Evolutionary conservation across 2,113 vertebrate species (phyloP), one percentile per base, ranked within the genome.

Genomic region (Eretmochelys imbricata): DNA sequence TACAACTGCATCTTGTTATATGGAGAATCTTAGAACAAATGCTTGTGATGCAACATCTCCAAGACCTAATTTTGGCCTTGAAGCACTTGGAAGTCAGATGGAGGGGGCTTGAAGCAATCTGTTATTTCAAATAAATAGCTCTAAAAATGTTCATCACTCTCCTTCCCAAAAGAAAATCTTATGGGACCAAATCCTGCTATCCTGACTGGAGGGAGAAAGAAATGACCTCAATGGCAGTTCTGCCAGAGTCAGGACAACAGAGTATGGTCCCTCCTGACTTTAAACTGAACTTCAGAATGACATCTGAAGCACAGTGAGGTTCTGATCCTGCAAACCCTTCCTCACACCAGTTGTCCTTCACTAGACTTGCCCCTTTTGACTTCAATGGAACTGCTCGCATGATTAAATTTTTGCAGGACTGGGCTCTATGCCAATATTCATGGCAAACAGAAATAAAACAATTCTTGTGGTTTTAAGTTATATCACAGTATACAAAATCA

Each of bases 1-100:
- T 88, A 78, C 55, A 80, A 89, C 1, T 65, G 65, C 80, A 93
- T 57, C 82, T 85, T 79, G 53, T 57, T 80, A 25, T 80, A 81
- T 16, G 14, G 29, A 88, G 50, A 88, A 91, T 75, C 89, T 91
- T 82, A 1, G 1, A 91, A 42, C 87, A 83, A 92, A 59, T 48
- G 75, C 46, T 4, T 86, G 48, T 5, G 50, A 85, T 80, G 78
- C 38, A 42, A 86, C 49, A 50, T 48, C 87, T 80, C 49, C 8
- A 42, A 88, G 90, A 86, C 55, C 54, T 85, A 85, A 96, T 91
- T 97, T 88, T 91, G 89, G 85, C 84, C 96, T 92, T 65, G 59
- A 46, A 91, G 84, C 95, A 94, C 93, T 95, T 95, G 95, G 90
- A 87, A 94, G 79, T 81, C 62, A 79, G 95, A 87, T 69, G 90